These are phyloP conservation scores for Dipus sagitta DNA, from an alignment of 2,797 vertebrate genomes.

Conservation along the genomic window DNA sequence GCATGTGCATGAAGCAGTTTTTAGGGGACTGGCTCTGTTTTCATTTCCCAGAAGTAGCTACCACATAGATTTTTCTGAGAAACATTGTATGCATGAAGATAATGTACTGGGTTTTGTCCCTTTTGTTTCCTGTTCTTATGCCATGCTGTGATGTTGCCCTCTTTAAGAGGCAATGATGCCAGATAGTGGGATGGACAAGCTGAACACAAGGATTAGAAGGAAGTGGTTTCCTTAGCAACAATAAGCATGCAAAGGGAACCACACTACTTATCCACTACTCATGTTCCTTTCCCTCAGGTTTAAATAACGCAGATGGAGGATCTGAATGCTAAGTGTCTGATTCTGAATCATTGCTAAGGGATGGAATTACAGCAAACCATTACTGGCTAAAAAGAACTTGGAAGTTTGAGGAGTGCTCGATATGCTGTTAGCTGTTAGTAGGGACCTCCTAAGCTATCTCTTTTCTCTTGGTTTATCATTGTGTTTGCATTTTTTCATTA, in stretches of 20 bases:
- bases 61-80: constrained; percentile 60
- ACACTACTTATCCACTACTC: constrained; percentile 65
- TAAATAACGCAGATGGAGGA: constrained; percentile 56
- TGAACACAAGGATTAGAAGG: constrained; percentile 64
- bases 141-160: constrained; percentile 63
- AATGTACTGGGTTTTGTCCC: constrained; percentile 17
- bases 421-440: background rate
- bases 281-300: constrained; percentile 50
- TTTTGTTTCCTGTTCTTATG: constrained; percentile 49
- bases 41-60: constrained; percentile 57
- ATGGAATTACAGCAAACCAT: constrained; percentile 59
- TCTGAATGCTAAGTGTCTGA: constrained; percentile 68
- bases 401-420: constrained; percentile 22
- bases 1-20: background rate
- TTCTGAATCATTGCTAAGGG: constrained; percentile 71
- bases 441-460: background rate
- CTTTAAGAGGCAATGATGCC: constrained; percentile 53
- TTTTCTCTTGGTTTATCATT: background rate
- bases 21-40: constrained; percentile 22
- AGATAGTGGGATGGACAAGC: constrained; percentile 62
- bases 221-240: constrained; percentile 79
- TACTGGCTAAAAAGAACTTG: constrained; percentile 37
- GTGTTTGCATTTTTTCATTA: constrained; percentile 42
- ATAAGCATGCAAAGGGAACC: constrained; percentile 12
- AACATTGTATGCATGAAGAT: constrained; percentile 39